Evolutionary conservation across 2,797 vertebrate genomes (phyloP).

Genomic region (Ptychobarbus kaznakovi): DNA sequence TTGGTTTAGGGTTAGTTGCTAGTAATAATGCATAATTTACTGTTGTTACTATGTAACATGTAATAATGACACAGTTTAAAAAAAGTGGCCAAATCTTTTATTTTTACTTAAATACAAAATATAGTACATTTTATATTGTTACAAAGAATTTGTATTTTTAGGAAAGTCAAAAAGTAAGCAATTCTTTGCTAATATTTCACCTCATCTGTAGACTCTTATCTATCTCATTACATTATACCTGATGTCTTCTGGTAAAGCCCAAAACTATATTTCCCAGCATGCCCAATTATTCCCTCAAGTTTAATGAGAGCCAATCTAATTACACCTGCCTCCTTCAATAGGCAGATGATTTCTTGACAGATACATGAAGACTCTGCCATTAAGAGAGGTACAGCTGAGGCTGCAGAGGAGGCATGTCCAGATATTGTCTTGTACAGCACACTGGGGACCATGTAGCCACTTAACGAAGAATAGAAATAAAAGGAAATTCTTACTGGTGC

Average conservation of each 20-base stretch:
- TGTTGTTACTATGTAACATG: neutral
- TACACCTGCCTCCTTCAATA: conserved; percentile 58
- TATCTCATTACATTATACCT: conserved; percentile 65
- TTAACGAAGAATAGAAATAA: conserved; percentile 9
- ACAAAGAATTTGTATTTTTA: neutral
- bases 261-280: conserved; percentile 68
- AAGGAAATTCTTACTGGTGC: neutral
- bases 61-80: no score
- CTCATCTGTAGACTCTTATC: conserved; percentile 49
- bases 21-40: neutral
- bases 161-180: neutral
- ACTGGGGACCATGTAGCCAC: conserved; percentile 5
- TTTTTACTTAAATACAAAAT: neutral
- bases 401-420: conserved; percentile 16
- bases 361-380: conserved; percentile 46
- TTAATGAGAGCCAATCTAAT: conserved; percentile 60
- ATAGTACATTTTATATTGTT: neutral
- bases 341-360: conserved; percentile 45
- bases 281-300: conserved; percentile 61
- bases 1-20: neutral
- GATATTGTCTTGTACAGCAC: conserved; percentile 34
- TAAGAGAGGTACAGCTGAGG: conserved; percentile 5
- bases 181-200: neutral
- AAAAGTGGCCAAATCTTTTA: neutral
- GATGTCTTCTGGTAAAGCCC: conserved; percentile 51